phyloP scores from a whole-genome alignment of 2,113 vertebrate genomes.

The Phasianus colchicus region DNA sequence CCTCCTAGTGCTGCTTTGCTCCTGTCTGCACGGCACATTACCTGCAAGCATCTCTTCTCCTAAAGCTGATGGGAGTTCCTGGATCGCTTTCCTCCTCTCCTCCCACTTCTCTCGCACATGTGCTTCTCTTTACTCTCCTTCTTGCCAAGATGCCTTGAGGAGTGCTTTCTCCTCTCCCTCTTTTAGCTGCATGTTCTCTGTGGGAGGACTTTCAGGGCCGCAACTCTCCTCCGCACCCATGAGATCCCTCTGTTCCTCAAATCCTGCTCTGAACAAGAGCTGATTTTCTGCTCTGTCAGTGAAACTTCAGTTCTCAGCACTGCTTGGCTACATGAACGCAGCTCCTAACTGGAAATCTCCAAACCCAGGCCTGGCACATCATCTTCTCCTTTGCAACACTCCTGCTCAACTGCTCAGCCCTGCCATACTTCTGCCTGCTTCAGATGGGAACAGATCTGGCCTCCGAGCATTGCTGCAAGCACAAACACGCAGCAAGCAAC shows the following conservation, averaged over 20 bases:
- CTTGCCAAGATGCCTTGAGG: not conserved
- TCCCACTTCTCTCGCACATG: not conserved
- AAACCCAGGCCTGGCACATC: accelerated
- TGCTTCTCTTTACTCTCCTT: not conserved
- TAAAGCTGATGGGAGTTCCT: not conserved
- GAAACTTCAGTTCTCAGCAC: not conserved
- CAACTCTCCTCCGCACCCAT: not conserved
- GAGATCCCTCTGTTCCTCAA: not conserved
- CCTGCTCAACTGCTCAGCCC: not conserved
- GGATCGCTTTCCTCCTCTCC: constrained; percentile 6
- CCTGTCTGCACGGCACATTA: not conserved
- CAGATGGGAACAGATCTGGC: not conserved
- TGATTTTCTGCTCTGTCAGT: not conserved
- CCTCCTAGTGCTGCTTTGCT: not conserved
- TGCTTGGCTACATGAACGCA: not conserved
- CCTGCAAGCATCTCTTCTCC: not conserved
- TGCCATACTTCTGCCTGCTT: not conserved
- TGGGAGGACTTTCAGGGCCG: constrained; percentile 16
- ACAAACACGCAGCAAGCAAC: not conserved
- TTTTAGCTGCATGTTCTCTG: not conserved
- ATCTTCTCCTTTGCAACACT: not conserved
- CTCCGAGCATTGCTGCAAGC: not conserved
- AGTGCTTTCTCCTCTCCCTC: not conserved
- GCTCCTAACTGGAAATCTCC: not conserved
- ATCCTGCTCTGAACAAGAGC: not conserved